Conservation (phyloP, 2,888 invertebrate species). For the Idaea aversata region DNA sequence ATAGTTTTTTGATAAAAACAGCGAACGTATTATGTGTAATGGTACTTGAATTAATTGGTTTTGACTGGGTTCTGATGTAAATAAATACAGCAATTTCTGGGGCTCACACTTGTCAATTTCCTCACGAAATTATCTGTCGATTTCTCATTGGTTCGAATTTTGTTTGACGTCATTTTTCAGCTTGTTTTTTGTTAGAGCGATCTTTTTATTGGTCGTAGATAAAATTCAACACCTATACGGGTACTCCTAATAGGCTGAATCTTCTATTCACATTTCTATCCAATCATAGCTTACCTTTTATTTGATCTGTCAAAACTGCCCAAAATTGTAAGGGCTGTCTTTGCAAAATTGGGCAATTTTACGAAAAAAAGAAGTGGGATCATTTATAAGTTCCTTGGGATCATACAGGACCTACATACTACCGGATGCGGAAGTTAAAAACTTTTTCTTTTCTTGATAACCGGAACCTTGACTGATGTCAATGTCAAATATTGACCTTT, state of each 20-base stretch:
- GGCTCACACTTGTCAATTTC: constrained; percentile 72
- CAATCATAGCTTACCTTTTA: background rate
- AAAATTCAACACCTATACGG: background rate
- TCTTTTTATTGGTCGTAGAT: background rate
- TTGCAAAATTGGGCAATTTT: no score
- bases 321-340: no score
- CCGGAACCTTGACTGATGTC: no score
- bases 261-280: background rate
- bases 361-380: no score
- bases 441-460: no score
- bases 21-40: constrained; percentile 32
- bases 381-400: no score
- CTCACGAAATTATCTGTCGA: constrained; percentile 69
- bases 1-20: constrained; percentile 29
- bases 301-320: no score
- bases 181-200: constrained; percentile 17
- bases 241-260: background rate
- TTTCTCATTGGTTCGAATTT: constrained; percentile 65
- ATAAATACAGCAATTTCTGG: constrained; percentile 62
- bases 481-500: background rate
- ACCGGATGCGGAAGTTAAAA: no score
- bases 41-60: constrained; percentile 46
- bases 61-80: constrained; percentile 61
- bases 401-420: no score
- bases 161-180: constrained; percentile 35